Percentiles rank a stretch among this genome's conserved stretches.
phyloP scores from a whole-genome alignment of 2,797 vertebrate species.

The Malacoctenus gilli region DNA sequence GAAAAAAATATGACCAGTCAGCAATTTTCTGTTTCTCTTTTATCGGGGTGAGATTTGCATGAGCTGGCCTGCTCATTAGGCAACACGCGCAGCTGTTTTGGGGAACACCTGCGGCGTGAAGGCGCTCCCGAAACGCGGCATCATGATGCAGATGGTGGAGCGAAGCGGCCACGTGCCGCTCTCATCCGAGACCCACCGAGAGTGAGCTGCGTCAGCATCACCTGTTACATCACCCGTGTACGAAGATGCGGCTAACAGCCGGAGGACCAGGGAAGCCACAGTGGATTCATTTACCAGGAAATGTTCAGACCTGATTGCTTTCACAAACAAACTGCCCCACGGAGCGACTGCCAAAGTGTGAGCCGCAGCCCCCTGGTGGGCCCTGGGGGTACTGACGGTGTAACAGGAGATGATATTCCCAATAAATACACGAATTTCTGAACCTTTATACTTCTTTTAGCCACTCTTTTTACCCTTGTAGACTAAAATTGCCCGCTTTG shows the following conservation, averaged over 20 bases:
- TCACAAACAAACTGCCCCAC: too few species aligned
- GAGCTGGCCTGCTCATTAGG: constrained; percentile 26
- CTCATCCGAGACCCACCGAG: constrained; percentile 11
- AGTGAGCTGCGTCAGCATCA: background rate
- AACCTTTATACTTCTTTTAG: too few species aligned
- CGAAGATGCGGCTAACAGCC: background rate
- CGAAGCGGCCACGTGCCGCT: constrained; percentile 12
- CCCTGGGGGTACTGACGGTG: too few species aligned
- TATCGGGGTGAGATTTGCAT: constrained; percentile 2
- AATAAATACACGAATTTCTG: too few species aligned
- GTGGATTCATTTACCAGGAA: background rate
- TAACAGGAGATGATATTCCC: too few species aligned
- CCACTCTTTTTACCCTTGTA: too few species aligned
- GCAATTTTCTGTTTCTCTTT: constrained; percentile 12
- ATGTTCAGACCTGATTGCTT: background rate
- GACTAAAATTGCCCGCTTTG: too few species aligned
- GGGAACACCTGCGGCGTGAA: constrained; percentile 27
- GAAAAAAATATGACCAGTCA: background rate
- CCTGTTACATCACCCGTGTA: background rate
- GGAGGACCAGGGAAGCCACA: background rate
- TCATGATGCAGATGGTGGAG: constrained; percentile 13
- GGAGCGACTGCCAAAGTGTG: too few species aligned
- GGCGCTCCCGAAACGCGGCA: background rate
- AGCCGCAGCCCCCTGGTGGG: too few species aligned
- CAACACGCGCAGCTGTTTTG: constrained; percentile 35